Evolutionary conservation across 2,113 vertebrate genomes (phyloP).

Genomic region (Engraulis encrasicolus): DNA sequence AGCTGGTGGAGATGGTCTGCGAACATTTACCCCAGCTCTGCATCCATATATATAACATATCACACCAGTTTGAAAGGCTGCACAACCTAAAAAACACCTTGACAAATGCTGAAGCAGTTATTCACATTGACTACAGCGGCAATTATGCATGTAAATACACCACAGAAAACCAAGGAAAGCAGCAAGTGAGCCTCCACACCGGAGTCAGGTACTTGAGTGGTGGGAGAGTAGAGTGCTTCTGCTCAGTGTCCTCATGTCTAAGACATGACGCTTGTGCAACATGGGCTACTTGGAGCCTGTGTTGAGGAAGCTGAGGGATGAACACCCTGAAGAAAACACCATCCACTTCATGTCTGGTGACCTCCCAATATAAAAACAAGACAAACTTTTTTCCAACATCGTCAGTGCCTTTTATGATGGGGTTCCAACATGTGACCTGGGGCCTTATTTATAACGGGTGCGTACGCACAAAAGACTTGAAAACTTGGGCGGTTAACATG

Average conservation of each 20-base stretch:
- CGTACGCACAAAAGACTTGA: too few species aligned
- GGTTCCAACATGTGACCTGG: conserved; percentile 29
- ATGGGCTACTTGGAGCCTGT: conserved; percentile 42
- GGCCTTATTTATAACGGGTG: conserved; percentile 20
- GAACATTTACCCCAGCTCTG: background rate
- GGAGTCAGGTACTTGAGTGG: conserved; percentile 33
- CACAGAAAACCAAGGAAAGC: conserved; percentile 28
- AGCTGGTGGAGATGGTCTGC: background rate
- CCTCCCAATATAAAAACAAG: conserved; percentile 34
- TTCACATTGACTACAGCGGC: conserved; percentile 35
- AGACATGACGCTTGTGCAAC: conserved; percentile 11
- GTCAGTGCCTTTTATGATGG: conserved; percentile 28
- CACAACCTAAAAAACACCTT: conserved; percentile 21
- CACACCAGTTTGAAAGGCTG: conserved; percentile 33
- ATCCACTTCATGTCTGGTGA: conserved; percentile 41
- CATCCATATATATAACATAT: background rate
- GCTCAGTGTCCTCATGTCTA: conserved; percentile 23
- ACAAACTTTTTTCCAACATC: conserved; percentile 17
- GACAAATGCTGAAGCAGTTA: conserved; percentile 28
- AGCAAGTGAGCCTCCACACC: conserved; percentile 33
- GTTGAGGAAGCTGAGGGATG: conserved; percentile 19
- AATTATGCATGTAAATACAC: conserved; percentile 37
- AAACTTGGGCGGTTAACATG: too few species aligned
- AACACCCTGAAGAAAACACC: conserved; percentile 24
- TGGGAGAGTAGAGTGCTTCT: conserved; percentile 24